Conservation (phyloP, 2,113 vertebrate species). For the Dermatemys mawii region DNA sequence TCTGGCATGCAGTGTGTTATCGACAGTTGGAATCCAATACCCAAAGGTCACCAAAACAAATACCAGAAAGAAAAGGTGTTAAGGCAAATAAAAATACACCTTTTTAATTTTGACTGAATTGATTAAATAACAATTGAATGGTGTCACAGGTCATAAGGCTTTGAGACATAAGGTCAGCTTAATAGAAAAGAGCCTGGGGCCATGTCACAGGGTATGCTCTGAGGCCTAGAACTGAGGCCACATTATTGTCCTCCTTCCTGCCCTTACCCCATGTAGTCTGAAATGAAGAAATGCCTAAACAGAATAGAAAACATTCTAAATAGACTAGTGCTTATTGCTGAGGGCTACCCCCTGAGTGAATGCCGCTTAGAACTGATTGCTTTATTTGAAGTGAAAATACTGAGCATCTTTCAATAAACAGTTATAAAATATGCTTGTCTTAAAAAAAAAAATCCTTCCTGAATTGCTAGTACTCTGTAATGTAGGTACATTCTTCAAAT, state of each 20-base stretch:
- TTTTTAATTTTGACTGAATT: conserved; percentile 83
- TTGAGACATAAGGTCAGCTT: conserved; percentile 70
- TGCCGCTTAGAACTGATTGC: conserved; percentile 22
- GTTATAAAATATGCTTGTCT: conserved; percentile 16
- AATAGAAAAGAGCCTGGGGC: conserved; percentile 73
- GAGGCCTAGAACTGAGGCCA: conserved; percentile 49
- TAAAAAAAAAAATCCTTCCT: not conserved
- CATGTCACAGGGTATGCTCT: conserved; percentile 66
- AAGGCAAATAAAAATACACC: conserved; percentile 81
- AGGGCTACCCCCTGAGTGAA: conserved; percentile 20
- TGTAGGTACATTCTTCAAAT: not conserved
- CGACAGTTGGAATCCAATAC: conserved; percentile 76
- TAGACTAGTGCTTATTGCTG: conserved; percentile 13
- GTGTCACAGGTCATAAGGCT: conserved; percentile 80
- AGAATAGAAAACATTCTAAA: conserved; percentile 47
- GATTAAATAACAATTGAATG: conserved; percentile 82
- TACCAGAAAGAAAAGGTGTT: conserved; percentile 69
- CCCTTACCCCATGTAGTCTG: conserved; percentile 63
- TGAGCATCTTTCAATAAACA: not conserved
- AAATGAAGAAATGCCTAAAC: conserved; percentile 73
- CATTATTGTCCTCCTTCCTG: conserved; percentile 32
- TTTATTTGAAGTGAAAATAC: conserved; percentile 21
- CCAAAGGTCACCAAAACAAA: conserved; percentile 78
- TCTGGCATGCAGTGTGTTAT: conserved; percentile 64
- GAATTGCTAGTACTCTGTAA: not conserved